Evolutionary conservation across 1,140 invertebrate genomes (phyloP).

Genomic region (Drosophila mojavensis): DNA sequence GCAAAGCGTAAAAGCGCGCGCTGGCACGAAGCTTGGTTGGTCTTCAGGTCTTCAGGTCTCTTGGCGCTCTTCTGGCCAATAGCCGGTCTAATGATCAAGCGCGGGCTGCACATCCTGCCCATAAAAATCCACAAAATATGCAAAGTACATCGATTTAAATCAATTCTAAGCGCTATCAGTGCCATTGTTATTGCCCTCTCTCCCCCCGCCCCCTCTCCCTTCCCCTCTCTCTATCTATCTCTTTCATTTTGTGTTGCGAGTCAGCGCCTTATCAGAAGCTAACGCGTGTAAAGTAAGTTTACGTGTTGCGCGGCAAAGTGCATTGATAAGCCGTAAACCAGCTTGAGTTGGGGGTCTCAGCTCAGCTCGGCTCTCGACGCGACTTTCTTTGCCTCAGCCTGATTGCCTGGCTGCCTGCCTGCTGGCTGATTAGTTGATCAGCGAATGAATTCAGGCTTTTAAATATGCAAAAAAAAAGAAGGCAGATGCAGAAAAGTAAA

Average conservation of each 20-base stretch:
- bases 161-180: constrained; percentile 61
- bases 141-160: constrained; percentile 72
- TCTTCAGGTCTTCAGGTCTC: constrained; percentile 18
- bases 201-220: neutral
- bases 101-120: constrained; percentile 39
- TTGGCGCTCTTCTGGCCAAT: constrained; percentile 44
- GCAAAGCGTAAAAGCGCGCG: constrained; percentile 72
- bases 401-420: neutral
- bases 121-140: constrained; percentile 70
- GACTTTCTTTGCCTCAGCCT: constrained; percentile 42
- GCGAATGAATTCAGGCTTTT: constrained; percentile 66
- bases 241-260: neutral
- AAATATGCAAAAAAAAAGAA: constrained; percentile 68
- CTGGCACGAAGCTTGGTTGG: constrained; percentile 59
- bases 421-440: constrained; percentile 73
- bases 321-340: constrained; percentile 63
- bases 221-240: neutral
- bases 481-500: constrained; percentile 17
- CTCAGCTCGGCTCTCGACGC: constrained; percentile 20
- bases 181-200: constrained; percentile 11
- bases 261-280: constrained; percentile 56
- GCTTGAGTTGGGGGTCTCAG: constrained; percentile 4
- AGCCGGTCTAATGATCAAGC: constrained; percentile 69
- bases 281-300: constrained; percentile 80
- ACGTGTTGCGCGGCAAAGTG: constrained; percentile 78